A percentile compares a stretch with the other conserved stretches of the same genome.
Conservation (phyloP, 2,113 vertebrate genomes). For the Malaclemys terrapin region DNA sequence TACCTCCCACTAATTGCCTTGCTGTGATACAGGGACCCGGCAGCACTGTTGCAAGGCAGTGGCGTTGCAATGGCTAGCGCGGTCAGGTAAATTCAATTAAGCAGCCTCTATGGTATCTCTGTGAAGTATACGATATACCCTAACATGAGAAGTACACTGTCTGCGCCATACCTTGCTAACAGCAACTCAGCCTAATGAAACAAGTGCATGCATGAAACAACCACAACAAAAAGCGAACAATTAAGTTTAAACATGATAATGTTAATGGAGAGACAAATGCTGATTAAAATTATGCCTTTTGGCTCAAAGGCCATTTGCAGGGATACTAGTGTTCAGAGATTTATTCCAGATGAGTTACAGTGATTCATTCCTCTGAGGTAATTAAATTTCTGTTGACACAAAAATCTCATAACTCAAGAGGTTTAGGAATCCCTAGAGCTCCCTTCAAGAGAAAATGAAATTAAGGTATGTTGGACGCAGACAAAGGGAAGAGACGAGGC, state of each 20-base stretch:
- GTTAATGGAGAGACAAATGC: neutral
- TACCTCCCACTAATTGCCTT: neutral
- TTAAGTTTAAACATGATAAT: neutral
- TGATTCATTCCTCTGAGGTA: constrained; percentile 49
- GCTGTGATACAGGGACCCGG: neutral
- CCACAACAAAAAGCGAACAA: neutral
- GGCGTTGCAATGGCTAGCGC: neutral
- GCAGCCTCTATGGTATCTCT: neutral
- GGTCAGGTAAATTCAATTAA: neutral
- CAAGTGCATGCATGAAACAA: neutral
- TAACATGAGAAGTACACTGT: neutral
- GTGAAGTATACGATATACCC: neutral
- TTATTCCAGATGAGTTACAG: constrained; percentile 43
- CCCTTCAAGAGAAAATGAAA: constrained; percentile 60
- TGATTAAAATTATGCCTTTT: constrained; percentile 18
- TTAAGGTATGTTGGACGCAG: constrained; percentile 46
- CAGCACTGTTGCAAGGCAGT: neutral
- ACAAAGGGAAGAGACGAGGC: constrained; percentile 45
- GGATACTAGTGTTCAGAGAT: constrained; percentile 15
- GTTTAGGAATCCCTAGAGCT: constrained; percentile 48
- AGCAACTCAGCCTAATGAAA: rapidly evolving
- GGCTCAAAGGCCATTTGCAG: neutral
- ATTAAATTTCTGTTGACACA: constrained; percentile 71
- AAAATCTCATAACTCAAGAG: constrained; percentile 60
- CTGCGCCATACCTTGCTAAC: neutral